phyloP scores from a whole-genome alignment of 2,888 invertebrate species.

The Meiosimyza decipiens region DNA sequence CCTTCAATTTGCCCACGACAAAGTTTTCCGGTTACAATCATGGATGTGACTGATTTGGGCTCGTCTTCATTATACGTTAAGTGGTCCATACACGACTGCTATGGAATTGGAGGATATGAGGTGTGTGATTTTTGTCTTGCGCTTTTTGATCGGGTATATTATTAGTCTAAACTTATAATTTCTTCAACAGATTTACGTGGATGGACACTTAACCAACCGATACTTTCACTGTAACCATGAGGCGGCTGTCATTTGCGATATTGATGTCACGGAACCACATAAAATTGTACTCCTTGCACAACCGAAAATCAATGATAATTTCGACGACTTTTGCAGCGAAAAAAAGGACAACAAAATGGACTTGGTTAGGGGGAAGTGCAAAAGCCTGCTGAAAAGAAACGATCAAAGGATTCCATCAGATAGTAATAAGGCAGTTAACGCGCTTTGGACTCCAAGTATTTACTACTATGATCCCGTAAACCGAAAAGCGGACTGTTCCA shows the following conservation, averaged over 20 bases:
- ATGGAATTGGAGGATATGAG: conserved; percentile 62
- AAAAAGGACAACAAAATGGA: conserved; percentile 31
- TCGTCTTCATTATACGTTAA: conserved; percentile 57
- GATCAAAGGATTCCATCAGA: conserved; percentile 31
- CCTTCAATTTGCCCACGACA: conserved; percentile 37
- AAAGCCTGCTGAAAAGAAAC: conserved; percentile 34
- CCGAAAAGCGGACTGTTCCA: not conserved
- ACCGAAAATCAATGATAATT: conserved; percentile 42
- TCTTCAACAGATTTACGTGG: conserved; percentile 58
- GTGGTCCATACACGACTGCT: conserved; percentile 58
- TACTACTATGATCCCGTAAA: conserved; percentile 54
- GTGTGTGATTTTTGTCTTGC: conserved; percentile 42
- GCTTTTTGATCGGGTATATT: no score
- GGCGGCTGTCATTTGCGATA: conserved; percentile 58
- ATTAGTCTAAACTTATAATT: not conserved
- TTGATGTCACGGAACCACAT: conserved; percentile 57
- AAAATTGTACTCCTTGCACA: conserved; percentile 59
- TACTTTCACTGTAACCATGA: conserved; percentile 57
- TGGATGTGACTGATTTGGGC: conserved; percentile 55
- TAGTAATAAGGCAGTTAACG: not conserved
- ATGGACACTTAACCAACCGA: conserved; percentile 61
- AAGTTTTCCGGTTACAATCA: conserved; percentile 60
- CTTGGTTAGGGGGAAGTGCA: conserved; percentile 31
- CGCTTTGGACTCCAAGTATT: conserved; percentile 56
- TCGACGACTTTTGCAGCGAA: conserved; percentile 33